These are phyloP conservation scores for Piaya cayana DNA, from an alignment of 2,113 vertebrate species.

Conservation along the genomic window DNA sequence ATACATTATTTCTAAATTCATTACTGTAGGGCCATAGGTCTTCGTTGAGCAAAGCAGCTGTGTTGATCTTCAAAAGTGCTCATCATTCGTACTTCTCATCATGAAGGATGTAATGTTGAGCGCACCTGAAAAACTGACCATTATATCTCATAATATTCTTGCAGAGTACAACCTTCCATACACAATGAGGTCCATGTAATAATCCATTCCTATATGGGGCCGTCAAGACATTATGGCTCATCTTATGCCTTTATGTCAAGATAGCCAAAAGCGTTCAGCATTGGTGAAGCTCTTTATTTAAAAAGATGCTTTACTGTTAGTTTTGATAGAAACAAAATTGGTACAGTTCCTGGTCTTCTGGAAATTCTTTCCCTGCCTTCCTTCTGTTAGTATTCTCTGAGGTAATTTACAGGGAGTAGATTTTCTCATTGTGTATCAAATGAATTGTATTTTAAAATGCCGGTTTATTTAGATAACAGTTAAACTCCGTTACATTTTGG, in stretches of 20 bases:
- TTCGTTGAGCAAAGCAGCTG: not conserved
- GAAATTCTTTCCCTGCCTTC: not conserved
- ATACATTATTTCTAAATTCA: not conserved
- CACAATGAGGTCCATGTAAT: not conserved
- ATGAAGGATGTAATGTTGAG: not conserved
- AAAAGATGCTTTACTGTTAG: not conserved
- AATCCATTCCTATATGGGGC: not conserved
- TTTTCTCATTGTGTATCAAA: not conserved
- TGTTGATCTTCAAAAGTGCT: not conserved
- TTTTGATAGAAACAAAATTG: not conserved
- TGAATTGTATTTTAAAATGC: conserved; percentile 2
- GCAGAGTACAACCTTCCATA: not conserved
- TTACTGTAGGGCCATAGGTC: not conserved
- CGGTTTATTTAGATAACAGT: not conserved
- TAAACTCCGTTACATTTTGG: not conserved
- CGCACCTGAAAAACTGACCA: not conserved
- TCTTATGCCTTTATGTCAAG: not conserved
- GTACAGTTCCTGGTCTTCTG: not conserved
- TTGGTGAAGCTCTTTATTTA: not conserved
- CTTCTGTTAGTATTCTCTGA: not conserved
- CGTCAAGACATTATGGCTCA: not conserved
- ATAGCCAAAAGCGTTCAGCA: not conserved
- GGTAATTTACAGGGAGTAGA: not conserved
- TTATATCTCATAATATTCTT: not conserved
- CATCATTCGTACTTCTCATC: not conserved